Percentiles rank a stretch among this genome's conserved stretches.
Conservation (phyloP, 2,888 invertebrate species). For the Andrena haemorrhoa region DNA sequence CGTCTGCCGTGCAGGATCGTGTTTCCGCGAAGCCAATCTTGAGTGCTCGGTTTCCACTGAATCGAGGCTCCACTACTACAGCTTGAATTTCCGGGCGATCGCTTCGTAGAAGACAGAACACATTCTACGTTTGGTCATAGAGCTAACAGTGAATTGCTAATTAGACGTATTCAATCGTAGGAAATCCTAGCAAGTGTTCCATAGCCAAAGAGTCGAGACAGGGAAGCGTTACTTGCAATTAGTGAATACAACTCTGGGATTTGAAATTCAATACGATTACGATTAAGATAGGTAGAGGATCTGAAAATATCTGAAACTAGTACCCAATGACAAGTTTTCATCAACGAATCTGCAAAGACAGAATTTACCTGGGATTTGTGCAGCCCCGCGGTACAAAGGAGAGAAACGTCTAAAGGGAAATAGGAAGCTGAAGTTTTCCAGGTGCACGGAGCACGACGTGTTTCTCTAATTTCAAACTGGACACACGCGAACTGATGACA, state of each 20-base stretch:
- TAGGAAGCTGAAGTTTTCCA: conserved; percentile 18
- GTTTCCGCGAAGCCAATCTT: conserved; percentile 61
- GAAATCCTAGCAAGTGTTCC: too few relatives aligned
- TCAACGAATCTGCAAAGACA: not conserved
- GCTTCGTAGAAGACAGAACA: conserved; percentile 6
- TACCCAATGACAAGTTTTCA: not conserved
- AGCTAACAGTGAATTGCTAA: too few relatives aligned
- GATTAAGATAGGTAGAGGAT: too few relatives aligned
- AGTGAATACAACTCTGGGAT: not conserved
- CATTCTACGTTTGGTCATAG: not conserved
- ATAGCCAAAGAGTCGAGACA: too few relatives aligned
- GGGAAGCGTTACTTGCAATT: too few relatives aligned
- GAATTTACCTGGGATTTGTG: not conserved
- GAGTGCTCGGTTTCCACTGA: conserved; percentile 47
- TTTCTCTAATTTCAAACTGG: conserved; percentile 47
- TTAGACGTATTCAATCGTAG: too few relatives aligned
- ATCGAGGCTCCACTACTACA: conserved; percentile 9
- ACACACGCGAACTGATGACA: conserved; percentile 40
- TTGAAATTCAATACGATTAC: not conserved
- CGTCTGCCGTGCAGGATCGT: conserved; percentile 47
- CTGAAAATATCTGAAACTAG: too few relatives aligned
- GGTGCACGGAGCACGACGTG: not conserved
- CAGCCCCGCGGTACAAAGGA: not conserved
- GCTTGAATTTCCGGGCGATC: conserved; percentile 49
- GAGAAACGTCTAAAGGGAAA: not conserved